Evolutionary conservation across 2,113 vertebrate species (phyloP).

Genomic region (Plecotus auritus): DNA sequence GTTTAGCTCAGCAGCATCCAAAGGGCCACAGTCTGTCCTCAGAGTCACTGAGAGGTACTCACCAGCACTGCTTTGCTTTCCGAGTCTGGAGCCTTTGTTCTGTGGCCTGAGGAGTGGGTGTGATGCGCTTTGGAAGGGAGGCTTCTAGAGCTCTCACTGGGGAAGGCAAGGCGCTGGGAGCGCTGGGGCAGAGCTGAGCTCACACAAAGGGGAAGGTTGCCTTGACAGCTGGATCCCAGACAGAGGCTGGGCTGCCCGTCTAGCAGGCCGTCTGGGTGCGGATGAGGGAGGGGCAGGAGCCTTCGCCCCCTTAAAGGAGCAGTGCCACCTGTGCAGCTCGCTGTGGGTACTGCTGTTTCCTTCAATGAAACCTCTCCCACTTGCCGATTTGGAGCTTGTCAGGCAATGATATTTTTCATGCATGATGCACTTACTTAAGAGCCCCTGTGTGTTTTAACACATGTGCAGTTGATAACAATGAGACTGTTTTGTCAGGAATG

Average conservation of each 20-base stretch:
- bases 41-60: constrained; percentile 63
- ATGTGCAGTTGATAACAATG: constrained; percentile 80
- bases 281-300: constrained; percentile 76
- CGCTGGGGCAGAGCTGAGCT: constrained; percentile 81
- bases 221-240: constrained; percentile 83
- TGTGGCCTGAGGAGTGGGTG: constrained; percentile 79
- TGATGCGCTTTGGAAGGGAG: constrained; percentile 81
- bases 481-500: constrained; percentile 70
- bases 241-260: constrained; percentile 81
- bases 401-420: constrained; percentile 80
- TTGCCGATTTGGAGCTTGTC: constrained; percentile 80
- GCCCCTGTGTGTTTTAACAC: constrained; percentile 80
- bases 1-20: constrained; percentile 54
- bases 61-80: constrained; percentile 72
- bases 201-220: constrained; percentile 77
- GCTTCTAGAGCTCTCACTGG: constrained; percentile 82
- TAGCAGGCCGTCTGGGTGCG: constrained; percentile 81
- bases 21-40: neutral
- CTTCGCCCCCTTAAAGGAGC: constrained; percentile 78
- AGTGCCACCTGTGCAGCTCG: constrained; percentile 78
- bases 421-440: constrained; percentile 79
- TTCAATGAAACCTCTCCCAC: constrained; percentile 81
- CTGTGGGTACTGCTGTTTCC: constrained; percentile 78
- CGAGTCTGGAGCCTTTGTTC: constrained; percentile 79
- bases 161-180: constrained; percentile 72